A percentile compares a stretch with the other conserved stretches of the same genome.
phyloP scores from a whole-genome alignment of 2,888 invertebrate species.

The Acleris cristana region DNA sequence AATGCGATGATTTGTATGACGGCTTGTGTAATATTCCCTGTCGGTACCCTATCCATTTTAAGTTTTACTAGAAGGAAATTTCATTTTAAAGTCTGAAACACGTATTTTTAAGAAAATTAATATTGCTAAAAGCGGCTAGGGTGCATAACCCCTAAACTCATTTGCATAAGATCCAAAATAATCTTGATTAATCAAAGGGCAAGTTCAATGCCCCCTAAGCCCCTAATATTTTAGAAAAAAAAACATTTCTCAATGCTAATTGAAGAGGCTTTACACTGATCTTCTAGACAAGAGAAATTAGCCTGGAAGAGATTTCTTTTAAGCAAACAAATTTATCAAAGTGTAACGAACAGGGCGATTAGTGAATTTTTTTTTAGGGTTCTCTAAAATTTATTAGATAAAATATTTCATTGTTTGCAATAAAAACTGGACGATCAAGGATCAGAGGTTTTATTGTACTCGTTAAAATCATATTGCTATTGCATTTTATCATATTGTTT shows the following conservation, averaged over 20 bases:
- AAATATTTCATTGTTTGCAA: neutral
- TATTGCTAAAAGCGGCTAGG: neutral
- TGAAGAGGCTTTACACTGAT: slow-evolving; percentile 41
- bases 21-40: no score
- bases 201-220: slow-evolving; percentile 30
- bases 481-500: no score
- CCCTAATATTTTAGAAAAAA: slow-evolving; percentile 32
- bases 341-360: slow-evolving; percentile 45
- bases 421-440: no score
- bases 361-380: slow-evolving; percentile 32
- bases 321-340: slow-evolving; percentile 48
- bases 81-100: no score
- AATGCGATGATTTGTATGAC: no score
- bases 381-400: slow-evolving; percentile 1
- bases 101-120: no score
- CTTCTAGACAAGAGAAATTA: slow-evolving; percentile 50
- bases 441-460: no score
- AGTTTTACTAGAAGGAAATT: no score
- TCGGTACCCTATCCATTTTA: no score
- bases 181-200: slow-evolving; percentile 28
- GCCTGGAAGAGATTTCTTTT: slow-evolving; percentile 46
- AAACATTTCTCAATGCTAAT: slow-evolving; percentile 37
- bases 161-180: slow-evolving; percentile 18
- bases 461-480: no score
- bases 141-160: neutral